Base-by-base conservation (phyloP, 2,113 vertebrate genomes). In the Cromileptes altivelis region DNA sequence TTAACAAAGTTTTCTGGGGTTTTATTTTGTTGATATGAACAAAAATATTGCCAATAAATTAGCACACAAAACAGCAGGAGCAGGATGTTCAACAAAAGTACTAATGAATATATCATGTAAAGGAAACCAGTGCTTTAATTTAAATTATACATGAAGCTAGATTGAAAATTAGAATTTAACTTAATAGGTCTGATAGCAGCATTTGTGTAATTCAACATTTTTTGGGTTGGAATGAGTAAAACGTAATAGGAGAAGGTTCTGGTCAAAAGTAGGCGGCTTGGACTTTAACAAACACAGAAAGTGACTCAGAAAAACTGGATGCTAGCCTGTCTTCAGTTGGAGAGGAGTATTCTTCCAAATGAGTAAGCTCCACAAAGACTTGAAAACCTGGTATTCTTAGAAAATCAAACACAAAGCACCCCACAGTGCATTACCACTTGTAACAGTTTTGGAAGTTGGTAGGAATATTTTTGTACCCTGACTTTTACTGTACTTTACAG, bases 231-330 rank as follows among this genome's bases (percentile, higher is more conserved):
- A 82, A 45, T 27, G 11, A 72, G 52, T 49, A 6, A 55, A 84
- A 64, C 40, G 62, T 78, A 47, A 72, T 72, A 60, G 76, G 61
- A 30, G 65, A 84, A 56, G 49, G 23, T 75, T 75, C 3, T 71
- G 58, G 49, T 76, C 33, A 68, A 84, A 79, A 78, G 85, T 72
- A 84, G 80, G 83, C 21, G 61, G 33, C n/a, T 79, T 83, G 68
- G 73, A 82, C 50, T 80, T 23, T 74, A 75, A 73, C 37, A 79
- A 69, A 81, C 57, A 62, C 71, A 72, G 70, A 79, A 76, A 77
- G 71, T 77, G 86, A 86, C 27, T 88, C 83, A 81, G 72, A 81
- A 18, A 70, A 49, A 68, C 74, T 88, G 83, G 86, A 84, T 60
- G 13, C 8, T 49, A 30, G 80, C 69, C 82, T 72, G 65, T 81